phyloP scores from a whole-genome alignment of 1,140 invertebrate genomes.

The Sycobia sp. region DNA sequence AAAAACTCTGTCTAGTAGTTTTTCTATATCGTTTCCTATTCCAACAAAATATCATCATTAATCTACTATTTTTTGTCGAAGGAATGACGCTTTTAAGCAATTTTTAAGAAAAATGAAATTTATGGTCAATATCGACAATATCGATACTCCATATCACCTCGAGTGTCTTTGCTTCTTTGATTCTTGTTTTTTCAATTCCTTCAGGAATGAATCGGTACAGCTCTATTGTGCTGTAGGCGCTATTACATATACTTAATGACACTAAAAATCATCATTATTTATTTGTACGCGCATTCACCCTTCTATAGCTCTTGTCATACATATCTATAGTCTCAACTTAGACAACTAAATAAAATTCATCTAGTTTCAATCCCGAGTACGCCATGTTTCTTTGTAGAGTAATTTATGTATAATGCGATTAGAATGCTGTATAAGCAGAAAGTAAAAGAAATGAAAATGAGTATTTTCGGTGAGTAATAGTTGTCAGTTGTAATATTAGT shows the following conservation, averaged over 20 bases:
- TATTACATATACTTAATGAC: slow-evolving; percentile 30
- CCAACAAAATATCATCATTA: background rate
- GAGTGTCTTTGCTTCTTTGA: slow-evolving; percentile 3
- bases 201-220: slow-evolving; percentile 9
- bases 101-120: slow-evolving; percentile 2
- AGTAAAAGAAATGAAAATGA: too few relatives aligned
- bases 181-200: slow-evolving; percentile 15
- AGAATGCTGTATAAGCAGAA: too few relatives aligned
- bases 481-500: too few relatives aligned
- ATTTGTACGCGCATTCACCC: slow-evolving; percentile 2
- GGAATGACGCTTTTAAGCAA: background rate
- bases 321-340: slow-evolving; percentile 18
- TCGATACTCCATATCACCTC: slow-evolving; percentile 1
- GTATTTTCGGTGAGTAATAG: too few relatives aligned
- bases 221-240: slow-evolving; percentile 4
- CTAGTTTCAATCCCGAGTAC: slow-evolving; percentile 23
- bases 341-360: slow-evolving; percentile 6
- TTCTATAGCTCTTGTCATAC: slow-evolving; percentile 6
- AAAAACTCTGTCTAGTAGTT: too few relatives aligned
- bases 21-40: background rate
- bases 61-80: slow-evolving; percentile 4
- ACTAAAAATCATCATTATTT: slow-evolving; percentile 25
- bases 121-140: background rate
- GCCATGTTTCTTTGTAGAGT: background rate
- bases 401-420: too few relatives aligned